Evolutionary conservation across 2,797 vertebrate genomes (phyloP).

Genomic region (Poeciliopsis paucimaculata): DNA sequence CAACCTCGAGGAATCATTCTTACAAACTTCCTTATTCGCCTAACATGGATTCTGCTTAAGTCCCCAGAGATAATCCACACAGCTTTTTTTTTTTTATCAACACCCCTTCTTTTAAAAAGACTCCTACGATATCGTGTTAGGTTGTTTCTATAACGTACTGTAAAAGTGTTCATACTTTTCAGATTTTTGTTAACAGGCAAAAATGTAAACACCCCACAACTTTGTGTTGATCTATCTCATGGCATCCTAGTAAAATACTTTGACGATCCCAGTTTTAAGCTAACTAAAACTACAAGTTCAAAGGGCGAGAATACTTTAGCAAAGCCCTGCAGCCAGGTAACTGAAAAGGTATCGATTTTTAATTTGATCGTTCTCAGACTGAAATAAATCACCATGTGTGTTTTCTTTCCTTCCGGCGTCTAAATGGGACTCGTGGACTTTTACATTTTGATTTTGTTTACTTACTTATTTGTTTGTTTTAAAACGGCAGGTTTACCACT

Average conservation of each 20-base stretch:
- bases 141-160: constrained; percentile 4
- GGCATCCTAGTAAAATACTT: neutral
- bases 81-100: neutral
- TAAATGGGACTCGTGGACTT: neutral
- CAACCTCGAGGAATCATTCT: neutral
- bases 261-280: neutral
- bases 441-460: neutral
- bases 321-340: neutral
- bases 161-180: neutral
- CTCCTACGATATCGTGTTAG: constrained; percentile 21
- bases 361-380: constrained; percentile 13
- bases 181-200: neutral
- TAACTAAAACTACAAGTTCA: neutral
- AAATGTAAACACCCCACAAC: neutral
- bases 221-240: neutral
- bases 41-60: neutral
- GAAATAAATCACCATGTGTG: constrained; percentile 25
- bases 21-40: neutral
- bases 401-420: constrained; percentile 13
- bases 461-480: constrained; percentile 2
- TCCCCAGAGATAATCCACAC: neutral
- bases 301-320: neutral
- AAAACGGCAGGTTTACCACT: neutral
- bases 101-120: constrained; percentile 26
- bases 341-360: constrained; percentile 34